Evolutionary conservation across 2,888 invertebrate genomes (phyloP).

Genomic region (Cantharis lateralis): DNA sequence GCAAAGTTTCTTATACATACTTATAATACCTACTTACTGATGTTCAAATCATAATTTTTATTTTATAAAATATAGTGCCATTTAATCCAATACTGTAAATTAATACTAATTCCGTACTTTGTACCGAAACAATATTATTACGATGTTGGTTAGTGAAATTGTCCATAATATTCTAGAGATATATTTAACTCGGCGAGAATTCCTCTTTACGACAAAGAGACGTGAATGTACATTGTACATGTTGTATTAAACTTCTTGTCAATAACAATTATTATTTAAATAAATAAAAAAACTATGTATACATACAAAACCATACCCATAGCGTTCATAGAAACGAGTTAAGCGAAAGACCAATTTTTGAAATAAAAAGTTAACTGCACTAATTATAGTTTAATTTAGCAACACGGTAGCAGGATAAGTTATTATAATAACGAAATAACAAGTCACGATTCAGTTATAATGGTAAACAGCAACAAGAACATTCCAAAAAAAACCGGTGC

Average conservation of each 20-base stretch:
- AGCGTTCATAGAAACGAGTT: background rate
- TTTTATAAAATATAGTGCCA: no score
- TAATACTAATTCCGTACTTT: background rate
- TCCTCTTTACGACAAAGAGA: background rate
- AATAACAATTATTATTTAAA: background rate
- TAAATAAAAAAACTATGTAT: background rate
- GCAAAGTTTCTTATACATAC: background rate
- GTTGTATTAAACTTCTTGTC: no score
- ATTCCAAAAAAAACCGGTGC: background rate
- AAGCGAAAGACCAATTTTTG: background rate
- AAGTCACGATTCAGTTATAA: background rate
- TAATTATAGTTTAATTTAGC: background rate
- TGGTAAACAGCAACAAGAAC: background rate
- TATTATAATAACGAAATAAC: background rate
- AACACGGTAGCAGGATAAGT: background rate
- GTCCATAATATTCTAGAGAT: background rate
- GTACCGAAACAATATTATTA: background rate
- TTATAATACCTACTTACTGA: background rate
- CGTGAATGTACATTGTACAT: no score
- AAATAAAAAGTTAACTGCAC: background rate
- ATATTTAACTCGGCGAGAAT: background rate
- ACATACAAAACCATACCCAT: background rate
- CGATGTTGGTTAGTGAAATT: background rate
- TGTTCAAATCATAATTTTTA: no score
- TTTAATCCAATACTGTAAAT: background rate